These are phyloP conservation scores for Zoanthus solanderi DNA, from an alignment of 92 coral and sea anemone species.

Conservation along the genomic window DNA sequence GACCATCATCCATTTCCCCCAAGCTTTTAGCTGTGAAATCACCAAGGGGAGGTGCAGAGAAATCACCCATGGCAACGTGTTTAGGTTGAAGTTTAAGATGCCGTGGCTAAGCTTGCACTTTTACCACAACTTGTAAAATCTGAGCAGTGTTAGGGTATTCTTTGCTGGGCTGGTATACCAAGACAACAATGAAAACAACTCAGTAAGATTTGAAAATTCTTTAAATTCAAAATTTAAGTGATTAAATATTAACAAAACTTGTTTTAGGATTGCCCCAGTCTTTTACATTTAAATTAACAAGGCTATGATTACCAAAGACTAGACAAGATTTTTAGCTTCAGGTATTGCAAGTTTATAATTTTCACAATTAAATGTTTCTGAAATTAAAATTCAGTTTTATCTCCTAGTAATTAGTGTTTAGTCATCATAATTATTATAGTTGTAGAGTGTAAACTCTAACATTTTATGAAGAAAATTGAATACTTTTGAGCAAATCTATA, in stretches of 20 bases:
- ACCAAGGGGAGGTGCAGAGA: slow-evolving; percentile 78
- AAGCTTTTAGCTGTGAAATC: slow-evolving; percentile 76
- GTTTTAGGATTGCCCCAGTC: slow-evolving; percentile 9
- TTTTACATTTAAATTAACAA: slow-evolving; percentile 9
- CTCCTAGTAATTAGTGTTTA: not conserved
- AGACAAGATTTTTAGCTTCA: slow-evolving; percentile 13
- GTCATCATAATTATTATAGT: not conserved
- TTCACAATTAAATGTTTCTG: not conserved
- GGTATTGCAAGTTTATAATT: not conserved
- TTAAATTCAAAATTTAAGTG: slow-evolving; percentile 61
- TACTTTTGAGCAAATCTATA: not conserved
- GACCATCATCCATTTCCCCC: slow-evolving; percentile 88
- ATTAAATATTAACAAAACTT: slow-evolving; percentile 67
- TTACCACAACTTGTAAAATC: slow-evolving; percentile 48
- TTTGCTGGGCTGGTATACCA: slow-evolving; percentile 57
- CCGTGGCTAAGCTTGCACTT: slow-evolving; percentile 36
- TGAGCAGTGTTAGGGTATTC: slow-evolving; percentile 46
- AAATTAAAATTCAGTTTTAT: not conserved
- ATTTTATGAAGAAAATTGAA: not conserved
- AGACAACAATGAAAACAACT: slow-evolving; percentile 74
- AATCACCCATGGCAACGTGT: slow-evolving; percentile 74
- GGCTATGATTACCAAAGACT: not conserved
- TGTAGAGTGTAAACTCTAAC: not conserved
- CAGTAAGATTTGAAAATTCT: slow-evolving; percentile 74
- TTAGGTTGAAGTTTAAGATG: slow-evolving; percentile 45